These are phyloP conservation scores for Dicrostonyx torquatus DNA, from an alignment of 2,797 vertebrate genomes.

Conservation along the genomic window DNA sequence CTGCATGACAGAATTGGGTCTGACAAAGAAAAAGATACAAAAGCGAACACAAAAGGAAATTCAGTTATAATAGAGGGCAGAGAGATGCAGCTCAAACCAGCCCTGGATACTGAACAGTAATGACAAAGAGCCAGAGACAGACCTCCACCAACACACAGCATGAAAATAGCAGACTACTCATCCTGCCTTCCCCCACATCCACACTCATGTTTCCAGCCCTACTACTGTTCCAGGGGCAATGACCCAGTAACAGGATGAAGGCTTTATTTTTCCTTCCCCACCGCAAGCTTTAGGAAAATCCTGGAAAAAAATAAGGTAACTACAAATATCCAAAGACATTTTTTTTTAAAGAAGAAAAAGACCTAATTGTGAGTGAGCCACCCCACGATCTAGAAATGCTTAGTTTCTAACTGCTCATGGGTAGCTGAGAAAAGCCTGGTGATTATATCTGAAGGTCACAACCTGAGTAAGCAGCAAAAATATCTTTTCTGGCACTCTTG, in stretches of 20 bases:
- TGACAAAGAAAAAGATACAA: constrained; percentile 12
- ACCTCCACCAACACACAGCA: constrained; percentile 1
- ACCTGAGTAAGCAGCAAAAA: constrained; percentile 46
- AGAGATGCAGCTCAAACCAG: constrained; percentile 37
- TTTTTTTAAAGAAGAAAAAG: background rate
- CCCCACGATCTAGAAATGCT: constrained; percentile 27
- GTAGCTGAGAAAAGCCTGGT: constrained; percentile 68
- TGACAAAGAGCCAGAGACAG: constrained; percentile 51
- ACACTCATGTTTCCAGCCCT: constrained; percentile 31
- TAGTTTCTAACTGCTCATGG: constrained; percentile 33
- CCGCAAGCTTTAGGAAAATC: constrained; percentile 13
- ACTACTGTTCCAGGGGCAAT: constrained; percentile 31
- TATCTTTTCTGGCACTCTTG: background rate
- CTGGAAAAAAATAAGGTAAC: background rate
- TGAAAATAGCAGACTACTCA: constrained; percentile 49
- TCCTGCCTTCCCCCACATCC: constrained; percentile 55
- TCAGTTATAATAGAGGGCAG: constrained; percentile 3
- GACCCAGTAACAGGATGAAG: background rate
- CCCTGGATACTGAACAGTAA: constrained; percentile 31
- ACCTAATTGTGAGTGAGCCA: constrained; percentile 36
- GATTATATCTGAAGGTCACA: constrained; percentile 83
- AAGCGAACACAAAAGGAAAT: constrained; percentile 13
- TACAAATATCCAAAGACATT: constrained; percentile 43
- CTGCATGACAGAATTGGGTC: constrained; percentile 17
- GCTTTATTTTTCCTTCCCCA: constrained; percentile 60